Base-by-base conservation (phyloP, 2,113 vertebrate species). In the Trogon melanurus region DNA sequence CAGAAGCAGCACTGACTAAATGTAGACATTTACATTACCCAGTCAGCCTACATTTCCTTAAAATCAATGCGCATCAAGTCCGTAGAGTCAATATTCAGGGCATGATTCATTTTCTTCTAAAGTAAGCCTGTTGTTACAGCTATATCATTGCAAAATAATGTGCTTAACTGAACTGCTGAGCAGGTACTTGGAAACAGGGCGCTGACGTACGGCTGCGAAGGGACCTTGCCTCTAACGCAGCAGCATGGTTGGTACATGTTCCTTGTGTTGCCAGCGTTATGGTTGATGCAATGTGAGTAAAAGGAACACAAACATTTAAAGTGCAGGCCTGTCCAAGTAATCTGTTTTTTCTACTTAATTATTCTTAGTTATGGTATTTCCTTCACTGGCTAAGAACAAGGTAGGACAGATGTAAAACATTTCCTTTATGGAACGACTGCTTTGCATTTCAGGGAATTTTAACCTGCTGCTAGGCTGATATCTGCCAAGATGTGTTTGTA, bases 231-330 rank as follows among this genome's bases (percentile, higher is more conserved):
- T 65, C 29, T n/a, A 45, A 41, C 12, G 5, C 20, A 64, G 9
- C 13, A 44, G 26, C 16, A 4, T 12, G 27, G 45, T 6, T 70
- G n/a, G 13, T 23, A 4, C 32, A 44, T 2, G 0, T 16, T 47
- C 30, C n/a, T 80, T 23, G 12, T 41, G 19, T 21, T 36, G 20
- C 26, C 67, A 75, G 48, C 1, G 0, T 11, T n/a, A 0, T 3
- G 10, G 10, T 15, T 70, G n/a, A 57, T 41, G 64, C 23, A 30
- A 60, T 0, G 0, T 2, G 20, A 30, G 16, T 21, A 13, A 53
- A 70, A 78, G 8, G 25, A 45, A 25, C 5, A 30, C 19, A 26
- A 45, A 10, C 4, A 36, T n/a, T 53, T 71, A 19, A 74, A 71
- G 14, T 27, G 2, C 10, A 70, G 2, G 1, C 10, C 14, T 72